A percentile compares a stretch with the other conserved stretches of the same genome.
phyloP scores from a whole-genome alignment of 2,888 invertebrate species.

The Syrphus vitripennis region DNA sequence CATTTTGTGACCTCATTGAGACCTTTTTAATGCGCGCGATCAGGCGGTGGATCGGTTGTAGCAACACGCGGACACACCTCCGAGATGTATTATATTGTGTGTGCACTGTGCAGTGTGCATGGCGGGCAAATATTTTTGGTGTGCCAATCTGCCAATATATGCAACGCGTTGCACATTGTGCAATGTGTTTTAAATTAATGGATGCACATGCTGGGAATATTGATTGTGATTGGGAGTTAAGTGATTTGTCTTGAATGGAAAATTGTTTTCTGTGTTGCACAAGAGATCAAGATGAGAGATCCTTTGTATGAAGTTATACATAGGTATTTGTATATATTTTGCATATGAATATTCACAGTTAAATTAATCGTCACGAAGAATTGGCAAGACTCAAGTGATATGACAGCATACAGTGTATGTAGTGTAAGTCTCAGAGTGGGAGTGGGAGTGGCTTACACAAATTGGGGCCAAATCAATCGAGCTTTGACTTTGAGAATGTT shows the following conservation, averaged over 20 bases:
- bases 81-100: slow-evolving; percentile 1
- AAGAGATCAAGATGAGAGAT: slow-evolving; percentile 58
- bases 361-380: slow-evolving; percentile 45
- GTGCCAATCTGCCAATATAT: slow-evolving; percentile 25
- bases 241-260: slow-evolving; percentile 64
- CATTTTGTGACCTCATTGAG: slow-evolving; percentile 65
- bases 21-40: slow-evolving; percentile 66
- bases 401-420: background rate
- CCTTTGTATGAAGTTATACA: too few species aligned
- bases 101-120: background rate
- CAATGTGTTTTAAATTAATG: slow-evolving; percentile 67
- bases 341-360: slow-evolving; percentile 34
- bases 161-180: slow-evolving; percentile 43
- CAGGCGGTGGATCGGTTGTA: slow-evolving; percentile 40
- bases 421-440: background rate
- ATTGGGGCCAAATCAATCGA: background rate
- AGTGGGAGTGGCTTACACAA: slow-evolving; percentile 16
- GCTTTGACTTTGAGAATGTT: background rate
- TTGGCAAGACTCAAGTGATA: slow-evolving; percentile 24
- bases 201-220: slow-evolving; percentile 70
- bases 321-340: background rate
- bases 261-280: slow-evolving; percentile 57
- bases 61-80: slow-evolving; percentile 65
- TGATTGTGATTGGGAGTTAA: slow-evolving; percentile 69
- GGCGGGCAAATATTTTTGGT: slow-evolving; percentile 8